A percentile compares a stretch with the other conserved stretches of the same genome.
Conservation (phyloP, 2,888 invertebrate genomes). For the Archaeoteleia sp. region DNA sequence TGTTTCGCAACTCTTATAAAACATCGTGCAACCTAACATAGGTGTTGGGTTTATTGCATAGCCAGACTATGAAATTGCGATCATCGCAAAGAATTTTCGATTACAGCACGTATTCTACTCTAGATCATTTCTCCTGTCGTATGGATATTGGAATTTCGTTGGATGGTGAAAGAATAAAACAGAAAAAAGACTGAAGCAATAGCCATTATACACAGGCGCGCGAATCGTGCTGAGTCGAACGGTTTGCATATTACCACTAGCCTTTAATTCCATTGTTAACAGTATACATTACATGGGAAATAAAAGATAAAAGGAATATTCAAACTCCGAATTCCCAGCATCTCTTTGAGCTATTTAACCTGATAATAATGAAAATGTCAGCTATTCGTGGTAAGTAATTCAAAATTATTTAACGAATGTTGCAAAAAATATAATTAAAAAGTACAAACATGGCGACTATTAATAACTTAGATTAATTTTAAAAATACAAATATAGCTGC, state of each 20-base stretch:
- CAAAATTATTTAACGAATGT: slow-evolving; percentile 28
- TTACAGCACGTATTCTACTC: slow-evolving; percentile 49
- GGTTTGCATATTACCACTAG: slow-evolving; percentile 46
- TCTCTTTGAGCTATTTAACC: slow-evolving; percentile 14
- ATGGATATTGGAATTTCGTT: slow-evolving; percentile 54
- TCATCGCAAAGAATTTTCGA: slow-evolving; percentile 53
- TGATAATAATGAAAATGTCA: slow-evolving; percentile 8
- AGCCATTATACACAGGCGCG: slow-evolving; percentile 49
- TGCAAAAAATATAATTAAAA: too few species aligned
- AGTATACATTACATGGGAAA: slow-evolving; percentile 36
- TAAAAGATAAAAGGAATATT: slow-evolving; percentile 18
- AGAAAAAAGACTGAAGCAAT: slow-evolving; percentile 43
- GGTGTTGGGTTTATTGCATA: slow-evolving; percentile 44
- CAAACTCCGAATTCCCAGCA: slow-evolving; percentile 8
- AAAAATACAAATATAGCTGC: too few species aligned
- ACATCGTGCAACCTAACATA: slow-evolving; percentile 28
- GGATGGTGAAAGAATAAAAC: slow-evolving; percentile 46
- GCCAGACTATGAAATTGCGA: slow-evolving; percentile 49
- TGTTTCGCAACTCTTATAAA: slow-evolving; percentile 44
- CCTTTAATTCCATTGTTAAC: slow-evolving; percentile 45
- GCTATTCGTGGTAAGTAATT: slow-evolving; percentile 18
- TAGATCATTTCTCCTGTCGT: slow-evolving; percentile 46
- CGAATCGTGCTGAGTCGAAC: slow-evolving; percentile 48
- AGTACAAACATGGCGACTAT: too few species aligned
- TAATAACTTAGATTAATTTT: too few species aligned